Evolutionary conservation across 2,797 vertebrate genomes (phyloP).

Genomic region (Ptychadena robeensis): DNA sequence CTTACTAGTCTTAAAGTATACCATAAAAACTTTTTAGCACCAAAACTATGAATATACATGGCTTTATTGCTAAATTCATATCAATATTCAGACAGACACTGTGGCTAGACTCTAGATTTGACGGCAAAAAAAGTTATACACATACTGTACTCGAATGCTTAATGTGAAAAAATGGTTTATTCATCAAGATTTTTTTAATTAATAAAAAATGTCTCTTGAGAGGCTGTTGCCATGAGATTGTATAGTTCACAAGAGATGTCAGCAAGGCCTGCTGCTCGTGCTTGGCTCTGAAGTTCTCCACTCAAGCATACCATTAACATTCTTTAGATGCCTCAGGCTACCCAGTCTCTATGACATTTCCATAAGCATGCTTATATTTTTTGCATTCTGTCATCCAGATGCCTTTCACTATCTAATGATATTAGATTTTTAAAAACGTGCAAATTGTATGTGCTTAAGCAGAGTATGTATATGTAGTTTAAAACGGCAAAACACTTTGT

Average conservation of each 20-base stretch:
- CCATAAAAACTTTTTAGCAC: too few relatives aligned
- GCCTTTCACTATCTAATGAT: not conserved
- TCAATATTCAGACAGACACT: not conserved
- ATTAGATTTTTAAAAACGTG: slow-evolving; percentile 9
- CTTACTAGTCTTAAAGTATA: too few relatives aligned
- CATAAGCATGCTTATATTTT: slow-evolving; percentile 56
- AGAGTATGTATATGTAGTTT: not conserved
- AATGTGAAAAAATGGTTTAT: slow-evolving; percentile 65
- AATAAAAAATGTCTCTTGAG: slow-evolving; percentile 73
- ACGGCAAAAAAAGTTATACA: slow-evolving; percentile 5
- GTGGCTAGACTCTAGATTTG: not conserved
- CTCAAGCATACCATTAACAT: slow-evolving; percentile 80
- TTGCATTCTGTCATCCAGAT: slow-evolving; percentile 43
- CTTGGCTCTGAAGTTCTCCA: slow-evolving; percentile 75
- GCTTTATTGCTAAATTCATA: not conserved
- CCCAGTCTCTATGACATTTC: slow-evolving; percentile 63
- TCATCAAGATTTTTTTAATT: slow-evolving; percentile 69
- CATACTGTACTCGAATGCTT: slow-evolving; percentile 60
- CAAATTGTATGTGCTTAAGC: not conserved
- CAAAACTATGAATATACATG: too few relatives aligned
- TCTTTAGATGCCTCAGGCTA: slow-evolving; percentile 74
- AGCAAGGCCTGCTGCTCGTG: slow-evolving; percentile 66
- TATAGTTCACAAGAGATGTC: slow-evolving; percentile 76
- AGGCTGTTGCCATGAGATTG: slow-evolving; percentile 77
- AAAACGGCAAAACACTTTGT: not conserved